Conservation (phyloP, 2,797 vertebrate species). For the Pangasius sanitwongsei region DNA sequence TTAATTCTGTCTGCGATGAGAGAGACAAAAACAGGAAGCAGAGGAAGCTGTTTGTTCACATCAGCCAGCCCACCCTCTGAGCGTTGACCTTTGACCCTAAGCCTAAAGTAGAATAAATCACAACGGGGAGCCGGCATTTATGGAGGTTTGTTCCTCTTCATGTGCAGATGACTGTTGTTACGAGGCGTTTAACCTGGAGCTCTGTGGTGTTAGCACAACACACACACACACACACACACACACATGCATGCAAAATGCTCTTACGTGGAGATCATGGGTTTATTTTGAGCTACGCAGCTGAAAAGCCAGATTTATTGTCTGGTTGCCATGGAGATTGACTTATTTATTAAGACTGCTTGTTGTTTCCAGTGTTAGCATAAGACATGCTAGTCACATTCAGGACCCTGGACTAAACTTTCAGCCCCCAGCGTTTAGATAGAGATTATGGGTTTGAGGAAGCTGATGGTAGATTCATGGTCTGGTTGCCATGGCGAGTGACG, state of each 20-base stretch:
- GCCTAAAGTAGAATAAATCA: slow-evolving; percentile 50
- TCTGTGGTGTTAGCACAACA: slow-evolving; percentile 27
- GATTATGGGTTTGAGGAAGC: neutral
- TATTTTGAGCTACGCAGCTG: slow-evolving; percentile 57
- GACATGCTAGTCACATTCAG: slow-evolving; percentile 12
- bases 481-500: slow-evolving; percentile 57
- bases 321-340: slow-evolving; percentile 57
- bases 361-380: neutral
- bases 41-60: slow-evolving; percentile 22
- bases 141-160: slow-evolving; percentile 38
- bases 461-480: neutral
- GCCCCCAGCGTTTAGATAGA: neutral
- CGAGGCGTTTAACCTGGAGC: slow-evolving; percentile 34
- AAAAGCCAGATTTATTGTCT: slow-evolving; percentile 66
- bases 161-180: slow-evolving; percentile 50
- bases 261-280: slow-evolving; percentile 42
- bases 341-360: neutral
- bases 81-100: slow-evolving; percentile 51
- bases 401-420: neutral
- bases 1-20: neutral
- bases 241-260: slow-evolving; percentile 20
- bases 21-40: neutral
- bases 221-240: slow-evolving; percentile 20
- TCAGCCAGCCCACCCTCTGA: slow-evolving; percentile 47
- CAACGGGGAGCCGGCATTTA: slow-evolving; percentile 34